These are phyloP conservation scores for Drosophila kokeensis DNA, from an alignment of 2,888 invertebrate species.

Conservation along the genomic window DNA sequence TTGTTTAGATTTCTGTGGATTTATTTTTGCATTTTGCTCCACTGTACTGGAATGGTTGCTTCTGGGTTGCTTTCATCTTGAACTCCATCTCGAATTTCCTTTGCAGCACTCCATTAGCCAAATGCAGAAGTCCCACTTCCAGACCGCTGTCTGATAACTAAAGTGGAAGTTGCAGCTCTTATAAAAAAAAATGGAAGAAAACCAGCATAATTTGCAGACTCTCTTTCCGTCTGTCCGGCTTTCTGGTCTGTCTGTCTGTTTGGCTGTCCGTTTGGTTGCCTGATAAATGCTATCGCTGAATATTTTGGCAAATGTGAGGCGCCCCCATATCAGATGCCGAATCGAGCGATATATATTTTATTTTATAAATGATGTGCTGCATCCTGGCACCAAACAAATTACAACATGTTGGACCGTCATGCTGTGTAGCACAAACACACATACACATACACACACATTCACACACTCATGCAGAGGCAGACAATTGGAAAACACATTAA, in stretches of 20 bases:
- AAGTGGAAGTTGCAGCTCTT: conserved; percentile 51
- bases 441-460: conserved; percentile 26
- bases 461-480: conserved; percentile 30
- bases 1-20: background rate
- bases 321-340: conserved; percentile 45
- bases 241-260: background rate
- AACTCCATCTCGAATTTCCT: conserved; percentile 44
- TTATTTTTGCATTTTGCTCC: background rate
- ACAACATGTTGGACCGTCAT: conserved; percentile 68
- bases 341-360: conserved; percentile 43
- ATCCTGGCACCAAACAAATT: conserved; percentile 72
- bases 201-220: conserved; percentile 52
- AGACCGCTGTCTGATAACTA: conserved; percentile 54
- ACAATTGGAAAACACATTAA: conserved; percentile 79
- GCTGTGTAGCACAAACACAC: conserved; percentile 40
- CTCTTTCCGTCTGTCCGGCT: background rate
- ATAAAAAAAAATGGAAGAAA: conserved; percentile 7
- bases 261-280: background rate
- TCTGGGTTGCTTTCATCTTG: conserved; percentile 21
- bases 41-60: conserved; percentile 27
- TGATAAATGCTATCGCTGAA: conserved; percentile 66
- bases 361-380: conserved; percentile 74
- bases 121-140: conserved; percentile 53
- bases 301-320: conserved; percentile 69
- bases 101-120: conserved; percentile 69